Base-by-base conservation (phyloP, 2,113 vertebrate species). In the Taurulus bubalis region DNA sequence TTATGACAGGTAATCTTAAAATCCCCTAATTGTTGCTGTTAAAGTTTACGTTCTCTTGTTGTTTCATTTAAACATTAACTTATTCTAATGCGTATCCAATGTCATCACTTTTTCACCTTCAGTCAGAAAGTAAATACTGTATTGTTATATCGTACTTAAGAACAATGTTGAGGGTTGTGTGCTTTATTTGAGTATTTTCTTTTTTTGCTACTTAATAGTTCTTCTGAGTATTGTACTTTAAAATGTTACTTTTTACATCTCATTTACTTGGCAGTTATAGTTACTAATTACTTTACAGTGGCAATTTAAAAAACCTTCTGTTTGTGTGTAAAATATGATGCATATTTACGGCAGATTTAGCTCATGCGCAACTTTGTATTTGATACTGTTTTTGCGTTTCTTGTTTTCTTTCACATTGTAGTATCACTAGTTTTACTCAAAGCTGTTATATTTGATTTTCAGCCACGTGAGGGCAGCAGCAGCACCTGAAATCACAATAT, bases 1-100 rank as follows among this genome's bases (percentile, higher is more conserved):
- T 74, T 18, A 26, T 72, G 75, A 79, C 80, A 84, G 20, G 30
- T 20, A 9, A 77, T 70, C 58, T 49, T 45, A 60, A 77, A 85
- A 75, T 67, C 26, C 51, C 34, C 4, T 55, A 80, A 3, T 64
- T 32, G 58, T 32, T 55, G 14, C 26, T 56, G 26, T 72, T 64
- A 47, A 66, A 18, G 22, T 75, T 67, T 53, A 28, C 40, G 16
- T 60, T 18, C 40, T 60, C 1, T 60, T 22, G 26, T 45, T 28
- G 16, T 76, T 83, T 63, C 64, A 71, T 60, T 75, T n/a, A 0
- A 59, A 51, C 51, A 36, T 71, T 45, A 79, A 59, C 11, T 36
- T 76, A 10, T 68, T 73, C 38, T 67, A 22, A 53, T 58, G 26
- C 20, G 68, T 0, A 60, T 76, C 34, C 77, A 26, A 0, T n/a